phyloP scores from a whole-genome alignment of 1,140 invertebrate genomes.

The Coelopa frigida region DNA sequence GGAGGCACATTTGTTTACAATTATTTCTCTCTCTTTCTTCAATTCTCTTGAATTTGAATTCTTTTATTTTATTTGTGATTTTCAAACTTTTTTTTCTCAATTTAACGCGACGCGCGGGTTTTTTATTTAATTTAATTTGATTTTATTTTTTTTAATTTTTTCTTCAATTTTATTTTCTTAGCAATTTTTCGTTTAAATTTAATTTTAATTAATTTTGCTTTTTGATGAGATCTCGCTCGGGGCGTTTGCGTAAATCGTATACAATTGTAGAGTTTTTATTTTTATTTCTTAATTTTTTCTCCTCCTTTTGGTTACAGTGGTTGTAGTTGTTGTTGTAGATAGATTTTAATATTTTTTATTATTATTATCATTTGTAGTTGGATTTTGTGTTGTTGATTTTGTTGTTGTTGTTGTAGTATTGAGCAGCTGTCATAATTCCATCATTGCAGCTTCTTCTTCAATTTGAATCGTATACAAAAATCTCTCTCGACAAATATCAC shows the following conservation, averaged over 20 bases:
- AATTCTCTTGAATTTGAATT: background rate
- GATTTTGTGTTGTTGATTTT: constrained; percentile 4
- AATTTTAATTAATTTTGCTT: background rate
- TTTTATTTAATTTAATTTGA: background rate
- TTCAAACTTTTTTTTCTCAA: background rate
- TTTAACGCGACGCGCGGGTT: background rate
- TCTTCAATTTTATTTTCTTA: background rate
- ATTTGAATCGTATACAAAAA: constrained; percentile 10
- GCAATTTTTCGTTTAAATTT: background rate
- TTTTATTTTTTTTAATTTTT: constrained; percentile 2
- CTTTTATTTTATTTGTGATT: background rate
- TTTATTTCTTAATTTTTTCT: too few species aligned
- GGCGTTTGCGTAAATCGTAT: too few species aligned
- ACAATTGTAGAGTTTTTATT: constrained; percentile 3
- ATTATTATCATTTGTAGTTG: background rate
- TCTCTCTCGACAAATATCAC: constrained; percentile 34
- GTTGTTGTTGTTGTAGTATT: constrained; percentile 1
- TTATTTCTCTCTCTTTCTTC: constrained; percentile 3
- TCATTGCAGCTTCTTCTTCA: constrained; percentile 9
- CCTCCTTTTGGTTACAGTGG: constrained; percentile 6
- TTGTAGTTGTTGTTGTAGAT: constrained; percentile 16
- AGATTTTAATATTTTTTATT: background rate
- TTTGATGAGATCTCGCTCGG: too few species aligned
- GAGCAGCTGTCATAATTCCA: constrained; percentile 14
- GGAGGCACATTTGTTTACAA: constrained; percentile 40